Percentiles rank a stretch among this genome's conserved stretches.
phyloP scores from a whole-genome alignment of 2,888 invertebrate genomes.

The Ganaspis brasiliensis region DNA sequence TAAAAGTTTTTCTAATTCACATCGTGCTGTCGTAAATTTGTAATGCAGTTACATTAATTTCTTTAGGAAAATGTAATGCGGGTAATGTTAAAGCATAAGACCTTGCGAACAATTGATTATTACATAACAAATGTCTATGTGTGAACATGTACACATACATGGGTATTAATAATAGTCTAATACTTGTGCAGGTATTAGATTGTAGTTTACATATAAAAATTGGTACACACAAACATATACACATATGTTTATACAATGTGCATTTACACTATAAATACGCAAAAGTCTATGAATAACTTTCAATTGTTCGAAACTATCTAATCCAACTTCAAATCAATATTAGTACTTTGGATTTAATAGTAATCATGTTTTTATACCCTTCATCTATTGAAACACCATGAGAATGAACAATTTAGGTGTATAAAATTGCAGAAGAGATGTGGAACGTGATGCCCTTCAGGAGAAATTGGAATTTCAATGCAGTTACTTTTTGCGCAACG shows the following conservation, averaged over 20 bases:
- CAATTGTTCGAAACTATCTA: background rate
- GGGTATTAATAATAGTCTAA: too few species aligned
- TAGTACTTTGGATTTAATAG: background rate
- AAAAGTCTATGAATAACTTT: background rate
- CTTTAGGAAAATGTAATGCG: background rate
- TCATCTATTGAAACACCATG: constrained; percentile 2
- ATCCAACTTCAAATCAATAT: background rate
- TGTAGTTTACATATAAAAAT: too few species aligned
- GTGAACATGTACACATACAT: background rate
- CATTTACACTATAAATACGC: too few species aligned
- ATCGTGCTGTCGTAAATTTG: background rate
- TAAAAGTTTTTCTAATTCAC: too few species aligned
- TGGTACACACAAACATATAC: too few species aligned
- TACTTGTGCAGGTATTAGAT: too few species aligned
- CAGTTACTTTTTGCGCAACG: background rate
- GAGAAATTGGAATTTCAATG: background rate
- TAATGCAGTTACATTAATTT: background rate
- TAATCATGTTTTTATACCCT: constrained; percentile 11
- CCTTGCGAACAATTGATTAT: constrained; percentile 12
- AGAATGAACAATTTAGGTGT: constrained; percentile 5
- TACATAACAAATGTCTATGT: background rate
- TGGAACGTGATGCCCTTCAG: background rate
- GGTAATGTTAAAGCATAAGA: background rate
- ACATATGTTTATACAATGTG: background rate
- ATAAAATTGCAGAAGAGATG: background rate